Base-by-base conservation (phyloP, 35 echinoderm and acorn worm species). In the Diadema setosum region DNA sequence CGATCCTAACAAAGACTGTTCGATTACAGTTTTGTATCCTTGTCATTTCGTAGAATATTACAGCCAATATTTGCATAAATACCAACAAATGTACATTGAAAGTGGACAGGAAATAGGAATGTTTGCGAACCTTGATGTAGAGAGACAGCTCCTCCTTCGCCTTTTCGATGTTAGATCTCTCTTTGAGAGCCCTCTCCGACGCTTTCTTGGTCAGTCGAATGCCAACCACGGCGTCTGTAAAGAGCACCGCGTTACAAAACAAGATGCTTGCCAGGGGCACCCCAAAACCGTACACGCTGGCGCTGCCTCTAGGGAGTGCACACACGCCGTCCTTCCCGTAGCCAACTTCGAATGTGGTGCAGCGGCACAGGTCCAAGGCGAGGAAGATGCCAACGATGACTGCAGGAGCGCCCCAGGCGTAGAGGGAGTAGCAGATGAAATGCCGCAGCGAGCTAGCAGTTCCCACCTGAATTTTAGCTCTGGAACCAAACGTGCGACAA, bases 111-210 rank as follows among this genome's bases (percentile, higher is more conserved):
- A n/a, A n/a, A n/a, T n/a, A n/a, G n/a, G n/a, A n/a, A n/a, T n/a
- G n/a, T n/a, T n/a, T n/a, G 37, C n/a, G n/a, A n/a, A 89, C 87
- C 87, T 89, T 89, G 40, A 89, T 29, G 40, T 89, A 89, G 17
- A 89, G 75, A 2, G 70, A 59, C 8, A 89, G 87, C 18, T 89
- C 87, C 15, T 33, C 74, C 35, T 42, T 89, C 18, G 70, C 46
- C 56, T 75, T 82, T 8, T 32, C 45, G 5, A 57, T 24, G 36
- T 45, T 50, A 20, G 59, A 27, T 49, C 44, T 80, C 42, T 82
- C 75, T 44, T 39, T 89, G 33, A 40, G 87, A n/a, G 75, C 73
- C 49, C 35, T 89, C 55, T 81, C 56, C 46, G 87, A 81, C 35
- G 52, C 61, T 20, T 58, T 85, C 29, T 70, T 67, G 0, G 89